Evolutionary conservation across 1,140 invertebrate species (phyloP).

Genomic region (Drosophila lacertosa): DNA sequence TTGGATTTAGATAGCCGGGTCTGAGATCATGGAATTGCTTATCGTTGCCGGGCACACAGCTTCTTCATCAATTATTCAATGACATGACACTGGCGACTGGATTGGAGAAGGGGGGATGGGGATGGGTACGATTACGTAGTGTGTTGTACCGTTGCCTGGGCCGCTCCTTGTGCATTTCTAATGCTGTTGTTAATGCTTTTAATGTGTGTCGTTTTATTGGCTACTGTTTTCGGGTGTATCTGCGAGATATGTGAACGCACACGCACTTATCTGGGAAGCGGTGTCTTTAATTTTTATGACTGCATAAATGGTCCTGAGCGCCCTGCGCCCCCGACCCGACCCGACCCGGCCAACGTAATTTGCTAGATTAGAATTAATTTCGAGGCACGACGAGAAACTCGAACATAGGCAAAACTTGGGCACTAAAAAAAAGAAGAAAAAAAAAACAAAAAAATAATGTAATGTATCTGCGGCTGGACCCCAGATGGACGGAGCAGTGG

Average conservation of each 20-base stretch:
- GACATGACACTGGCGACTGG: conserved; percentile 46
- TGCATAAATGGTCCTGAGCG: conserved; percentile 70
- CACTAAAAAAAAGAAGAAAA: conserved; percentile 58
- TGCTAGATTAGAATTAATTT: conserved; percentile 81
- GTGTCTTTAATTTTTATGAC: conserved; percentile 78
- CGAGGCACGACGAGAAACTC: conserved; percentile 40
- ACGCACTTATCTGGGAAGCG: conserved; percentile 62
- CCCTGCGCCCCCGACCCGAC: not conserved
- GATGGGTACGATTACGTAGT: not conserved
- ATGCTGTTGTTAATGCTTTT: conserved; percentile 77
- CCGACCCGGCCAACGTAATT: conserved; percentile 53
- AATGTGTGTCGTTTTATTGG: conserved; percentile 72
- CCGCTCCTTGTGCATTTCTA: conserved; percentile 53
- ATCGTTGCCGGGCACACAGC: conserved; percentile 23
- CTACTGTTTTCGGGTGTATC: conserved; percentile 47
- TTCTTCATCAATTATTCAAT: conserved; percentile 69
- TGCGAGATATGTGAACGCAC: conserved; percentile 61
- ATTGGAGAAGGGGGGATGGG: not conserved
- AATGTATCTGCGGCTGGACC: conserved; percentile 51
- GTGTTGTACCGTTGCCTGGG: not conserved
- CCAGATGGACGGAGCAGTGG: not conserved
- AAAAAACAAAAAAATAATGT: conserved; percentile 30
- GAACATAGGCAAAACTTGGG: conserved; percentile 52
- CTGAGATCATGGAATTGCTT: conserved; percentile 25
- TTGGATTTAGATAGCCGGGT: conserved; percentile 10